phyloP scores from a whole-genome alignment of 2,797 vertebrate genomes.

The Syngnathus rostellatus region DNA sequence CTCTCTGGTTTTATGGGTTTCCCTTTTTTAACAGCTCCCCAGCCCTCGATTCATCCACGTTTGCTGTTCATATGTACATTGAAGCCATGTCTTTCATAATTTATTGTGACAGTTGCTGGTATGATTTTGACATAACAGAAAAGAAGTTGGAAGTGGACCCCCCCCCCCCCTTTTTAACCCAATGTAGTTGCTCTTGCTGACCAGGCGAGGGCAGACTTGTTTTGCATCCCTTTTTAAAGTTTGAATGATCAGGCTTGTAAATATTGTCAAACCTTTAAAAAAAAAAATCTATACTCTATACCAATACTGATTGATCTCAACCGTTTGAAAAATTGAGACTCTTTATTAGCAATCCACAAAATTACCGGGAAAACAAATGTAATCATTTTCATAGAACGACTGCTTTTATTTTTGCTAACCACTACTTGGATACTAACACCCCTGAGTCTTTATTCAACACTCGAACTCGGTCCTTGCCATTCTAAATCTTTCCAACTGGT shows the following conservation, averaged over 20 bases:
- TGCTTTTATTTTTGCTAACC: conserved; percentile 33
- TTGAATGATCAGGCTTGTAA: conserved; percentile 48
- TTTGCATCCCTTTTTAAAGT: conserved; percentile 34
- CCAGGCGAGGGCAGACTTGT: conserved; percentile 45
- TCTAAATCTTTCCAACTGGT: not conserved
- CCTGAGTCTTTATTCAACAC: conserved; percentile 14
- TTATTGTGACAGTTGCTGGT: conserved; percentile 68
- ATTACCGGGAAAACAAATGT: not conserved
- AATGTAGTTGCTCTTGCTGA: conserved; percentile 23
- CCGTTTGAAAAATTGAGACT: not conserved
- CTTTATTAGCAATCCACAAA: not conserved
- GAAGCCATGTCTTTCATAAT: conserved; percentile 56
- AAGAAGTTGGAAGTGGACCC: conserved; percentile 49
- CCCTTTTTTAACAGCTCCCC: conserved; percentile 24
- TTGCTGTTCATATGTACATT: conserved; percentile 71
- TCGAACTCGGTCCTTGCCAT: conserved; percentile 24
- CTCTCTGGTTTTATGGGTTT: conserved; percentile 37
- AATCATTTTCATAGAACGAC: not conserved
- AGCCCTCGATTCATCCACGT: conserved; percentile 52
- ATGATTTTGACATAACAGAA: conserved; percentile 43
- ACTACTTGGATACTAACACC: conserved; percentile 41
- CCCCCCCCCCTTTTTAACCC: conserved; percentile 17
- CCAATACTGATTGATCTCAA: not conserved
- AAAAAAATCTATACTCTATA: not conserved
- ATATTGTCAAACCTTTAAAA: conserved; percentile 39